Conservation (phyloP, 1,140 invertebrate species). For the Orchesella cincta region DNA sequence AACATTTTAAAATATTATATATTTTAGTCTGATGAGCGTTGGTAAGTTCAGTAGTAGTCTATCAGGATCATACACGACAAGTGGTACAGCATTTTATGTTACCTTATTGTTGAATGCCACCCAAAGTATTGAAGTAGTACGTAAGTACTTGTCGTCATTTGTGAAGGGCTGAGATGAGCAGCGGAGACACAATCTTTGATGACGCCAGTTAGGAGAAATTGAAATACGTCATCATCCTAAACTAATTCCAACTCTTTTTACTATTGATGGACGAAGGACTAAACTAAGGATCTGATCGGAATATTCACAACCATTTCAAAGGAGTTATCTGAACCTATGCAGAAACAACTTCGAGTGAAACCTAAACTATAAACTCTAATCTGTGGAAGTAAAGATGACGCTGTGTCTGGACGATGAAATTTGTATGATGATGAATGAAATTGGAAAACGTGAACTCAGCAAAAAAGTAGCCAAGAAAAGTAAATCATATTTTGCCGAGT, state of each 20-base stretch:
- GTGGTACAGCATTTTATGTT: background rate
- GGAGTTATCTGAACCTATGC: too few species aligned
- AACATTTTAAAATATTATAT: constrained; percentile 3
- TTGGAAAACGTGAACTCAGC: background rate
- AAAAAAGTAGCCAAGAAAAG: background rate
- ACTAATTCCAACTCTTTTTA: too few species aligned
- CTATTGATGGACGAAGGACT: too few species aligned
- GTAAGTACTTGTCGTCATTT: background rate
- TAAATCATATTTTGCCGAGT: background rate
- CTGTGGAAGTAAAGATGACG: background rate
- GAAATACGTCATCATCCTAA: too few species aligned
- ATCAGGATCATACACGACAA: background rate
- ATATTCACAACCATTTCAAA: too few species aligned
- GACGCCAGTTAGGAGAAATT: background rate
- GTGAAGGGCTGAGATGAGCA: background rate
- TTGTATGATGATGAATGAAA: background rate
- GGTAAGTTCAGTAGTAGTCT: background rate
- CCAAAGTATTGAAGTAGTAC: background rate
- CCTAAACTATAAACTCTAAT: background rate
- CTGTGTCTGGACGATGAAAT: background rate
- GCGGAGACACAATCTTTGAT: background rate
- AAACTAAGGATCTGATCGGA: too few species aligned
- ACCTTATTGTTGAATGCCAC: background rate
- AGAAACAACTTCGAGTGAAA: too few species aligned
- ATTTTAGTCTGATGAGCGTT: background rate